These are phyloP conservation scores for Sitobion miscanthi DNA, from an alignment of 1,140 invertebrate genomes.

Conservation along the genomic window DNA sequence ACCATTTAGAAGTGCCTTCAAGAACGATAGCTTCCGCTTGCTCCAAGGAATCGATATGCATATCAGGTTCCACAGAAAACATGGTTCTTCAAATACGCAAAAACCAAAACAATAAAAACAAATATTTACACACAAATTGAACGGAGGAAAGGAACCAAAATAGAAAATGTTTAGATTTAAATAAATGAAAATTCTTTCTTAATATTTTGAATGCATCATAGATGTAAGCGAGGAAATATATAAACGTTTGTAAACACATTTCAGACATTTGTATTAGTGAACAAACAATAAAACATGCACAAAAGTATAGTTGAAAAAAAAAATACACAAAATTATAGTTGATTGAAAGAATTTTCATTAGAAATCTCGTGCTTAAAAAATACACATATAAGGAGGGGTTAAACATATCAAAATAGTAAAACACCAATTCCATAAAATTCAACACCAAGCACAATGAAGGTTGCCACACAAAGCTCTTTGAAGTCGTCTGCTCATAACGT, in stretches of 20 bases:
- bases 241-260: neutral
- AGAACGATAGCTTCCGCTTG: slow-evolving; percentile 96
- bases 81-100: slow-evolving; percentile 75
- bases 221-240: slow-evolving; percentile 19
- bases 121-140: slow-evolving; percentile 57
- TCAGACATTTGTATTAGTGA: neutral
- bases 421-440: slow-evolving; percentile 49
- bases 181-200: slow-evolving; percentile 56
- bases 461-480: slow-evolving; percentile 52
- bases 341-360: slow-evolving; percentile 50
- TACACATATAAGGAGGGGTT: neutral
- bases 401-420: slow-evolving; percentile 39
- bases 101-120: slow-evolving; percentile 57
- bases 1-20: slow-evolving; percentile 99
- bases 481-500: slow-evolving; percentile 43
- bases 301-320: neutral
- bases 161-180: slow-evolving; percentile 1
- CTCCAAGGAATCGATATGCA: slow-evolving; percentile 98
- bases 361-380: slow-evolving; percentile 48
- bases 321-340: slow-evolving; percentile 3
- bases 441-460: slow-evolving; percentile 56
- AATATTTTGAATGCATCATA: slow-evolving; percentile 14
- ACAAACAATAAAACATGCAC: slow-evolving; percentile 38
- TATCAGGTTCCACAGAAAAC: slow-evolving; percentile 97
- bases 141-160: neutral